Evolutionary conservation across 1,140 invertebrate genomes (phyloP), one percentile per base, ranked within the genome.

Genomic region (Drosophila aff.): DNA sequence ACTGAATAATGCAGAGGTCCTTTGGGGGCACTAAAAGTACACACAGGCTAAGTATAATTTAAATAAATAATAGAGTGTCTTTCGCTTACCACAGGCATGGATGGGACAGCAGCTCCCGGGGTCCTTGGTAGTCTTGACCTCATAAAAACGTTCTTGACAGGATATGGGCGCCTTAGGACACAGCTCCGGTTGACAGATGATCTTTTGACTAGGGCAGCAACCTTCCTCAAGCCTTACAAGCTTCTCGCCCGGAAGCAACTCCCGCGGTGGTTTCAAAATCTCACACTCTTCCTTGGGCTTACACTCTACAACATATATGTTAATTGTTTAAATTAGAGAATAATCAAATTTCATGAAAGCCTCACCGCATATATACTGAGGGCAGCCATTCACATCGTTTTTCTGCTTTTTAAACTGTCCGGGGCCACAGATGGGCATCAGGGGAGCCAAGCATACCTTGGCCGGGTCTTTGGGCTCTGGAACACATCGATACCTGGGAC

Each of bases 301-400:
- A 77, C 96, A 97, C 93, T 96, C 95, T 96, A 65, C 1, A 38
- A 53, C 47, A n/a, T 38, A 28, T 9, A 41, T 16, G 4, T 15
- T 0, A n/a, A 9, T 43, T 16, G 1, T 11, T 11, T 57, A 7
- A n/a, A 44, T 2, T 13, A 31, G 1, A 6, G 4, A n/a, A n/a
- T 18, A 3, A n/a, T 13, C 3, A 7, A 15, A 21, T 9, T 4
- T 28, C 26, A 28, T 6, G 10, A 9, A 15, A 61, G 18, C 92
- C 94, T 87, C 91, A 96, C 96, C 95, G 80, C 96, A 97, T 71
- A 96, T 94, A 75, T 95, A 96, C 79, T 96, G 94, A 28, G 94
- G 94, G 90, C 96, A 96, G 43, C 95, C 95, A 79, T 95, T 94
- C 4, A 93, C 38, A 53, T 93, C 94, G 2, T 92, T 95, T 53